Conservation (phyloP, 2,888 invertebrate genomes). For the Drosophila antonietae region DNA sequence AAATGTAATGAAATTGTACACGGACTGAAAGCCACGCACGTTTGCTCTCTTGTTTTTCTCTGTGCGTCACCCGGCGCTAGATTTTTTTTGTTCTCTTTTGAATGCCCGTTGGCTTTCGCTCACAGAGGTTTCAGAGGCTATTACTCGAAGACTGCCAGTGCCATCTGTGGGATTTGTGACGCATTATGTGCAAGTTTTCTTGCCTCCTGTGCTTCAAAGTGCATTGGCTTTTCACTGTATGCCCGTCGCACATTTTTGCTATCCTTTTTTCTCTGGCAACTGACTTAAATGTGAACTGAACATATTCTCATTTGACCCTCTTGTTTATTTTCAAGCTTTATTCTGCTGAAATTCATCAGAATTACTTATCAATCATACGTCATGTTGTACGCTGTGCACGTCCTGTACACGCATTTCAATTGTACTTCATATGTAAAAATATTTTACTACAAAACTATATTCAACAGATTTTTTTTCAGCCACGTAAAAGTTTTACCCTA, state of each 20-base stretch:
- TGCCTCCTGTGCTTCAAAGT: conserved; percentile 46
- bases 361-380: conserved; percentile 65
- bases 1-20: conserved; percentile 72
- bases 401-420: conserved; percentile 24
- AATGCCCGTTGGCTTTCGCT: conserved; percentile 14
- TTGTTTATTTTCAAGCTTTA: conserved; percentile 9
- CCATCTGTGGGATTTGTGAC: conserved; percentile 47
- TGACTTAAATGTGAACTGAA: conserved; percentile 55
- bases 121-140: conserved; percentile 22
- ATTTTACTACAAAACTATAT: conserved; percentile 1
- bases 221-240: conserved; percentile 48
- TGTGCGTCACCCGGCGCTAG: background rate
- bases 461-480: background rate
- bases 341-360: conserved; percentile 21
- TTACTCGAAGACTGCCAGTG: conserved; percentile 15
- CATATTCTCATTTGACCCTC: conserved; percentile 6
- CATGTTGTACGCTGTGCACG: conserved; percentile 43
- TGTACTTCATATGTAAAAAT: conserved; percentile 12
- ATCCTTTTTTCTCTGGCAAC: conserved; percentile 17
- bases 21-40: conserved; percentile 56
- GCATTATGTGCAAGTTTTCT: conserved; percentile 64
- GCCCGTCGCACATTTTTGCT: conserved; percentile 11
- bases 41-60: conserved; percentile 31
- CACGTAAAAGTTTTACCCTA: background rate
- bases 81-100: conserved; percentile 26